A percentile compares a stretch with the other conserved stretches of the same genome.
Evolutionary conservation across 1,140 invertebrate genomes (phyloP).

Genomic region (Zaprionus nigranus): DNA sequence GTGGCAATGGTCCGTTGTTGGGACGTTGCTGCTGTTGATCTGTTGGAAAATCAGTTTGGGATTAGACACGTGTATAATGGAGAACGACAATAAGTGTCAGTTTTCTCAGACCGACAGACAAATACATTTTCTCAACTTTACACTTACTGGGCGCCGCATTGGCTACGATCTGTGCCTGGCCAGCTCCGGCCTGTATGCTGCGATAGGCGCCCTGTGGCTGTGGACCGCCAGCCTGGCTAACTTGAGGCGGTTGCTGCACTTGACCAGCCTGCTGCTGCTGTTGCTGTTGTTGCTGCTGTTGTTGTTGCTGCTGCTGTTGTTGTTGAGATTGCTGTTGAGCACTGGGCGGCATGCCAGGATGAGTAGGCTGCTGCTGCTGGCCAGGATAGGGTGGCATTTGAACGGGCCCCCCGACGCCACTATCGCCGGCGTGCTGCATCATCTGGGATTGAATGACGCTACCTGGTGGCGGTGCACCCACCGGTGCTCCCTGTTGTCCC

Average conservation of each 20-base stretch:
- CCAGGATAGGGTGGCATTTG: constrained; percentile 78
- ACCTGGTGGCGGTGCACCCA: constrained; percentile 37
- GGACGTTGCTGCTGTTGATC: constrained; percentile 78
- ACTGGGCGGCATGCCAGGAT: constrained; percentile 80
- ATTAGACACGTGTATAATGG: background rate
- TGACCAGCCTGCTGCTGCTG: constrained; percentile 65
- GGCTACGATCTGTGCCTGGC: constrained; percentile 53
- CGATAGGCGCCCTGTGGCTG: constrained; percentile 66
- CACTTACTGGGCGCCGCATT: constrained; percentile 76
- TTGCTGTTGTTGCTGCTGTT: constrained; percentile 69
- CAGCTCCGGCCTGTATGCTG: constrained; percentile 60
- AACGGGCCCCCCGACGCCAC: constrained; percentile 48
- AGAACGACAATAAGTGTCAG: background rate
- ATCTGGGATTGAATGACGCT: constrained; percentile 56
- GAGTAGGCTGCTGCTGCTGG: constrained; percentile 61
- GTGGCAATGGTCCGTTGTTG: constrained; percentile 56
- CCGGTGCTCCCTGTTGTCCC: constrained; percentile 76
- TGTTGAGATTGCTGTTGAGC: constrained; percentile 85
- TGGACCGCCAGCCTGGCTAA: constrained; percentile 52
- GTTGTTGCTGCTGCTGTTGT: constrained; percentile 59
- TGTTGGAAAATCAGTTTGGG: constrained; percentile 18
- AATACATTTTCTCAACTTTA: constrained; percentile 41
- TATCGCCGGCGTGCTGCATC: constrained; percentile 51
- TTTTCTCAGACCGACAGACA: background rate
- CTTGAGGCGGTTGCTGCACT: constrained; percentile 52